Base-by-base conservation (phyloP, 1,140 invertebrate species). In the Apocrypta bakeri region DNA sequence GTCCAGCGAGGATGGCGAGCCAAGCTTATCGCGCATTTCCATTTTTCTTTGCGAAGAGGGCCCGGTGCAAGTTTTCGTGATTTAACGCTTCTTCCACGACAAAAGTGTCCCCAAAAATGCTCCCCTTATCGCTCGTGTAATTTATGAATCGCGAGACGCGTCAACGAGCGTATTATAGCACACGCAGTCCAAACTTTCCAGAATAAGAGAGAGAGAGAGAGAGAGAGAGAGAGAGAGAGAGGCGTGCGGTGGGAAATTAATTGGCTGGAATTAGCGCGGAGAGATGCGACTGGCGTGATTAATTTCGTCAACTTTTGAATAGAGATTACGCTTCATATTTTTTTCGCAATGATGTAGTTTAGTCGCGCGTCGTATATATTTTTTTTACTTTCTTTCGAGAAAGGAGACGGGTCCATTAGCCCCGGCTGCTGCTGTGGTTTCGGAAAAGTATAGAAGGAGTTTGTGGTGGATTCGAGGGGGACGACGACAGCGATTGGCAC, bases 281-380 rank as follows among this genome's bases (percentile, higher is more conserved):
- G 56, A 74, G 81, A 82, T 82, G 81, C 81, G 56, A 27, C 66
- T 78, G 81, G 75, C 81, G 42, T 83, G 81, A 83, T 83, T 78
- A 83, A 83, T 83, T 56, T 76, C 21, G 29, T 7, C 31, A 80
- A 80, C 79, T 80, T 80, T 79, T 61, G 17, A 25, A 42, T 71
- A 69, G 48, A 17, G 48, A 56, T 56, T 56, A 37, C 33, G 33
- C 9, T 40, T 31, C 25, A 37, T 27, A 1, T 33, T 12, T 66
- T 66, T 29, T 14, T 66, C 27, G 27, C 31, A 25, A 31, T 17
- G 29, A 12, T 29, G 63, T 1, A 25, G 63, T 25, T 64, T 64
- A 64, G 9, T 25, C 24, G n/a, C n/a, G n/a, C n/a, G n/a, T 64
- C 24, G 24, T 66, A 11, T 66, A 25, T 66, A 27, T 2, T 21